Evolutionary conservation across 2,113 vertebrate species (phyloP), one percentile per base, ranked within the genome.

Genomic region (Corapipo altera): DNA sequence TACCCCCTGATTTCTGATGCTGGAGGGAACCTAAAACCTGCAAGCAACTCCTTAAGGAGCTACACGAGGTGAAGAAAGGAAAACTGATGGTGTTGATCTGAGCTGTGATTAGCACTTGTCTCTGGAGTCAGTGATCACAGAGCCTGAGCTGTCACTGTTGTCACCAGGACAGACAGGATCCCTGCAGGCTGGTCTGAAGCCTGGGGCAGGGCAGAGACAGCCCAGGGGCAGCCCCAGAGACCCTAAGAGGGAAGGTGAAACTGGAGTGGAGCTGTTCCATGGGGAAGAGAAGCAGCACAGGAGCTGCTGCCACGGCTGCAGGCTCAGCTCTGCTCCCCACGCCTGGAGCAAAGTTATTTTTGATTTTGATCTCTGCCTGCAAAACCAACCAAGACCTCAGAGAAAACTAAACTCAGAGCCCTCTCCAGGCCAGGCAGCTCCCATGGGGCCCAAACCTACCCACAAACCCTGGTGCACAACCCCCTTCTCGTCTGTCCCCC

Each of bases 241-340:
- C 14, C 3, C 33, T 1, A 33, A 13, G 20, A 9, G 27, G 79
- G 78, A 13, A 28, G 26, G 62, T 6, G 10, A 41, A 27, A 19
- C 11, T 12, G 16, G 54, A 32, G 61, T 27, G 33, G 28, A 69
- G 48, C 33, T 37, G 15, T 24, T 67, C 7, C 0, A 1, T 2
- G 32, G n/a, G 15, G 48, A 46, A 46, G 21, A 39, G 64, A 35
- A 79, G 71, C 48, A 65, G 88, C 71, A 15, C 30, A 11, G 23
- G 72, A 35, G 57, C 2, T 11, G 28, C 14, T 33, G 35, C 67
- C 12, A 0, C 0, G 4, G 79, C 65, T 66, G 35, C 2, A 12
- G 26, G 14, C 84, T 57, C 86, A 39, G 77, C 67, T 28, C 71
- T 33, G 54, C 78, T 22, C 15, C 62, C 66, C 73, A 6, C 11